Percentiles rank a stretch among this genome's conserved stretches.
Conservation (phyloP, 2,797 vertebrate genomes). For the Melanotaenia nigrans region DNA sequence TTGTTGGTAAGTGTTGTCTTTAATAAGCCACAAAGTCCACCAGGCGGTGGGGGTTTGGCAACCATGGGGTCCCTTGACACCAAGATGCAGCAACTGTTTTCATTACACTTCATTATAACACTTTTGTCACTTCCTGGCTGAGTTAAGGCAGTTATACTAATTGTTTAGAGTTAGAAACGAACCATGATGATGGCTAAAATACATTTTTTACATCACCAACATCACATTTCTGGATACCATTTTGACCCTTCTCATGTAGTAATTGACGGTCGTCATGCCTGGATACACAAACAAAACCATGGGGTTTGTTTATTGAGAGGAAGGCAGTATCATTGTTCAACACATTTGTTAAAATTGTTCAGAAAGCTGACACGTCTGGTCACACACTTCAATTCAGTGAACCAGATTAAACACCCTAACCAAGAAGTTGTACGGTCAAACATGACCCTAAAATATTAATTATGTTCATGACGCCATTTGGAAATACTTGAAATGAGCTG, state of each 20-base stretch:
- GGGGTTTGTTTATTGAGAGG: not conserved
- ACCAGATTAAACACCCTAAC: not conserved
- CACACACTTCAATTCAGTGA: not conserved
- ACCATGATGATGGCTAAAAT: not conserved
- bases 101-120: not conserved
- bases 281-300: not conserved
- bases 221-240: not conserved
- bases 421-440: not conserved
- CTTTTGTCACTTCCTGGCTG: not conserved
- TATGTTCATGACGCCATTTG: not conserved
- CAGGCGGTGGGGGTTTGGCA: not conserved
- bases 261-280: not conserved
- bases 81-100: not conserved
- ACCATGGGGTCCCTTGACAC: not conserved
- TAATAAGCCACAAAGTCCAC: not conserved
- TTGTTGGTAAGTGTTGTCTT: not conserved
- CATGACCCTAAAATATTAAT: not conserved
- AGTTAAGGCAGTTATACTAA: not conserved
- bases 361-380: not conserved
- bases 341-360: not conserved
- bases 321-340: not conserved
- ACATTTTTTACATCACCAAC: not conserved
- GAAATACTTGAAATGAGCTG: not conserved
- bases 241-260: not conserved
- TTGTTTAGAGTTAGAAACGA: not conserved